Base-by-base conservation (phyloP, 2,113 vertebrate species). In the Pluvianellus socialis region DNA sequence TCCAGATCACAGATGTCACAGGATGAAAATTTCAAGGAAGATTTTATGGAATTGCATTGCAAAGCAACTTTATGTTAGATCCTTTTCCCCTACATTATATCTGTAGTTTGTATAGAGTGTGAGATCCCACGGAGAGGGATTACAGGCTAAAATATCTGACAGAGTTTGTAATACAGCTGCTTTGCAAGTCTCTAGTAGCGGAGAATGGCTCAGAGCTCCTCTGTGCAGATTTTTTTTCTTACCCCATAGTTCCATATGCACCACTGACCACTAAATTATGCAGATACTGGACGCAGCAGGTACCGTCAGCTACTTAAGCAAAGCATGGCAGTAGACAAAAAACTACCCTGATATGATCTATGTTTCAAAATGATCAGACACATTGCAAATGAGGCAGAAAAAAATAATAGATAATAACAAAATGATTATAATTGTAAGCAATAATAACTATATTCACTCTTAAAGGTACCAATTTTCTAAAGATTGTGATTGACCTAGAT, bases 381-480 rank as follows among this genome's bases (percentile, higher is more conserved):
- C 22, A 53, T 3, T 90, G 59, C 22, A 79, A 94, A 91, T 59
- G 27, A 93, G 35, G 62, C 6, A 35, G 40, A 58, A 94, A 91
- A 14, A 72, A 86, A 49, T 38, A 90, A 72, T 5, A 86, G 27
- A 59, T 47, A 79, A 50, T 59, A 55, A 61, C 28, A 75, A 67
- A 91, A 89, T 84, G 1, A 73, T 77, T 72, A 70, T 70, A 90
- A 94, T 83, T 77, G 42, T 47, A 86, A 63, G 42, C n/a, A 96
- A 24, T 56, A 91, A 72, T 65, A 90, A 83, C 42, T 70, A 45
- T 19, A 91, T 24, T 87, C 13, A 26, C 24, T 83, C 49, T 62
- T 62, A 66, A 85, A 86, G 21, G 52, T 50, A 72, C 10, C n/a
- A 42, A 92, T 94, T 97, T 96, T 86, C 77, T 88, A 86, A 91